A percentile compares a stretch with the other conserved stretches of the same genome.
phyloP scores from a whole-genome alignment of 2,113 vertebrate genomes.

The Dipodomys ordii region DNA sequence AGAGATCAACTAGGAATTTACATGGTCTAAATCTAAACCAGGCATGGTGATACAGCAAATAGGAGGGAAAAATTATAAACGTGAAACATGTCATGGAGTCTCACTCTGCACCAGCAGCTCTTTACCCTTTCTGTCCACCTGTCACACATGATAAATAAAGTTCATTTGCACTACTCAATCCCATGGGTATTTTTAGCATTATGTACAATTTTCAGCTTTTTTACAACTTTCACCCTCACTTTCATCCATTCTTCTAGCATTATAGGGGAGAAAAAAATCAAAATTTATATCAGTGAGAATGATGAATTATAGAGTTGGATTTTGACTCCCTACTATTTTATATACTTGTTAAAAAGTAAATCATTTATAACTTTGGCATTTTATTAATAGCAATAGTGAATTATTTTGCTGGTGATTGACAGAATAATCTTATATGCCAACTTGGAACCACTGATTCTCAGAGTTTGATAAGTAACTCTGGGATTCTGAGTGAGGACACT shows the following conservation, averaged over 20 bases:
- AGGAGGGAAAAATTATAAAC: neutral
- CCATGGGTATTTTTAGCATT: neutral
- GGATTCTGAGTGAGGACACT: neutral
- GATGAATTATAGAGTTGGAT: conserved; percentile 41
- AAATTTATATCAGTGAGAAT: neutral
- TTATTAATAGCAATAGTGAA: conserved; percentile 47
- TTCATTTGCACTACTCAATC: neutral
- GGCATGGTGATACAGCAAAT: neutral
- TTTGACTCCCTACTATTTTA: conserved; percentile 37
- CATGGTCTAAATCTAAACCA: neutral
- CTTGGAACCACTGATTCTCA: conserved; percentile 9
- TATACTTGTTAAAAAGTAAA: conserved; percentile 49
- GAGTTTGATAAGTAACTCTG: neutral
- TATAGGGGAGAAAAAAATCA: neutral
- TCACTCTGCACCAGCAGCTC: neutral
- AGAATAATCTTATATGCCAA: neutral
- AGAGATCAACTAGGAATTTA: neutral
- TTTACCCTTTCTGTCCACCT: neutral
- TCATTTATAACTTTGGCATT: conserved; percentile 29
- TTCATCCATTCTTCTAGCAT: conserved; percentile 5
- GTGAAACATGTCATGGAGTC: neutral
- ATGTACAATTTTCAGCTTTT: neutral
- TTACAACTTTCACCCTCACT: too few species aligned
- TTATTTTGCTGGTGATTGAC: conserved; percentile 38
- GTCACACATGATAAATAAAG: neutral